Evolutionary conservation across 2,113 vertebrate species (phyloP), one percentile per base, ranked within the genome.

Genomic region (Poeciliopsis retropinna): DNA sequence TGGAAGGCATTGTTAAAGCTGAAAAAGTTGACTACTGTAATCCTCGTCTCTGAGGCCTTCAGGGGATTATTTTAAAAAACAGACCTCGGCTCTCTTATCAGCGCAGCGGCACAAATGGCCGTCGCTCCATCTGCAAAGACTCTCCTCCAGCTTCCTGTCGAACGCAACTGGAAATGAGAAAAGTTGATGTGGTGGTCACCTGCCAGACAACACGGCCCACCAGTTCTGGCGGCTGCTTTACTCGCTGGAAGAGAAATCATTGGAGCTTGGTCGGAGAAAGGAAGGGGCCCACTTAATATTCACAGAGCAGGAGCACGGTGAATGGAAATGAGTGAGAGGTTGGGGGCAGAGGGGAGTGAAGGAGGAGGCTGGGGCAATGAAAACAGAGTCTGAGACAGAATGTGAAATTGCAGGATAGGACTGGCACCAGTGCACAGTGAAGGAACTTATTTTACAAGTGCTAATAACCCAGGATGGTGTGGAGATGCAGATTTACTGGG

Each of bases 271-370:
- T 75, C 89, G 84, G 85, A 85, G 86, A 86, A 88, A 78, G 82
- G 85, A 85, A 87, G 83, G 88, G 76, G 82, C 68, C 86, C 93
- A 91, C 93, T 96, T 96, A 93, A 92, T 94, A 95, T 95, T 96
- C 95, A 93, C 94, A 88, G 91, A 87, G 73, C 85, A 87, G 85
- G 60, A 79, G 91, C 91, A 89, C 89, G 87, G 82, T 84, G 92
- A 94, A 94, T 90, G 86, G 94, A 91, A 95, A 90, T 94, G 90
- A 94, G 90, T 90, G 78, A 81, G 80, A 80, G 75, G 64, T 14
- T 66, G 67, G 80, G 64, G 57, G 34, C 2, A 70, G 70, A 32
- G 27, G 41, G 27, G 31, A 29, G 32, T 9, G 32, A 9, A 34
- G 12, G 17, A 22, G 63, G 29, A 57, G 17, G 31, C 25, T 74